phyloP scores from a whole-genome alignment of 1,140 invertebrate genomes.

The Hycleus cichorii region DNA sequence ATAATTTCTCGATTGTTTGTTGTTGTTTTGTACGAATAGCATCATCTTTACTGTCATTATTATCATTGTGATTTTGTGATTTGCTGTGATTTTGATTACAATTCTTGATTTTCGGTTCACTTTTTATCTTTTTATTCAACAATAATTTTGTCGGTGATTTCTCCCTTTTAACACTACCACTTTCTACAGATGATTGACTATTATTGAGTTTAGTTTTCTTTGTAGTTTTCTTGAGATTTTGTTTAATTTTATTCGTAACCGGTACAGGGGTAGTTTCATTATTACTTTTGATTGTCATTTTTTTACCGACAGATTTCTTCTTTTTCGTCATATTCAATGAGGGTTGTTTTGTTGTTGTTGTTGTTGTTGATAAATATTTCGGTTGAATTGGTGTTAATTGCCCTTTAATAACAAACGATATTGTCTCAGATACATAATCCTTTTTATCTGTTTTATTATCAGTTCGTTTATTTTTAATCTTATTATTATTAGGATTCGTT shows the following conservation, averaged over 20 bases:
- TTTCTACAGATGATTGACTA: too few relatives aligned
- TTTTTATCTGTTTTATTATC: slow-evolving; percentile 27
- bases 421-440: slow-evolving; percentile 34
- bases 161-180: too few relatives aligned
- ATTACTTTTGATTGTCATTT: slow-evolving; percentile 2
- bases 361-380: slow-evolving; percentile 11
- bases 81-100: slow-evolving; percentile 1
- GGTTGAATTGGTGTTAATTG: slow-evolving; percentile 37
- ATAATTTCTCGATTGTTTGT: slow-evolving; percentile 19
- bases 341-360: not conserved
- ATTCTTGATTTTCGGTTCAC: slow-evolving; percentile 2
- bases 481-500: slow-evolving; percentile 9
- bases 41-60: not conserved
- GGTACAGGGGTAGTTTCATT: slow-evolving; percentile 4
- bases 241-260: slow-evolving; percentile 20
- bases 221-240: slow-evolving; percentile 23
- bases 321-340: not conserved
- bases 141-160: not conserved
- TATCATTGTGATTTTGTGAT: slow-evolving; percentile 1
- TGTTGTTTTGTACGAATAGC: not conserved
- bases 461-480: slow-evolving; percentile 19
- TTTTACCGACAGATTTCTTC: slow-evolving; percentile 4
- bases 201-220: slow-evolving; percentile 2
- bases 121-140: slow-evolving; percentile 1
- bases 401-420: slow-evolving; percentile 38